Percentiles rank a stretch among this genome's conserved stretches.
Evolutionary conservation across 2,113 vertebrate genomes (phyloP).

Genomic region (Antechinus flavipes): DNA sequence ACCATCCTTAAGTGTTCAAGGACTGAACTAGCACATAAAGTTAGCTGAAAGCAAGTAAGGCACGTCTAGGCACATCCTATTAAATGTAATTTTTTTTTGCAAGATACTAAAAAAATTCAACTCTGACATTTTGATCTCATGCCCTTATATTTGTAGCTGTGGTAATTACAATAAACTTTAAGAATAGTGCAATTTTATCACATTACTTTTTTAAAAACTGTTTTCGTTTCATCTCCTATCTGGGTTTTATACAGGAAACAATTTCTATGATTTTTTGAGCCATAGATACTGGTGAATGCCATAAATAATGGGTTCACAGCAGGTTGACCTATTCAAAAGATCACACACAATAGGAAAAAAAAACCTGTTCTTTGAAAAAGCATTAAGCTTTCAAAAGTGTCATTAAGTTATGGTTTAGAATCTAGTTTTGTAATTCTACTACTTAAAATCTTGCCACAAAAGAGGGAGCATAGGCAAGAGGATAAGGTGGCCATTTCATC

Average conservation of each 20-base stretch:
- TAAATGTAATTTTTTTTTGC: background rate
- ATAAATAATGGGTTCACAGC: slow-evolving; percentile 69
- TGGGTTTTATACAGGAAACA: slow-evolving; percentile 58
- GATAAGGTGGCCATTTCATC: background rate
- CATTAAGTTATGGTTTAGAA: background rate
- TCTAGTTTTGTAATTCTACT: background rate
- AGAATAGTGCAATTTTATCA: slow-evolving; percentile 64
- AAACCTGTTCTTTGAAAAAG: background rate
- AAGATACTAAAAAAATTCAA: background rate
- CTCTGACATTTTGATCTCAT: background rate
- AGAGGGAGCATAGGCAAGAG: background rate
- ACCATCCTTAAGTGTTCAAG: background rate
- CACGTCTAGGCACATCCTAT: background rate
- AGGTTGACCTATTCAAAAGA: slow-evolving; percentile 1
- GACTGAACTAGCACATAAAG: background rate
- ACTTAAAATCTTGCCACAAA: background rate
- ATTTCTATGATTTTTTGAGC: slow-evolving; percentile 59
- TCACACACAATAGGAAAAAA: background rate
- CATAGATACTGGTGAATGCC: slow-evolving; percentile 62
- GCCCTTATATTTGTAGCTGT: background rate
- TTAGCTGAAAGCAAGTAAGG: background rate
- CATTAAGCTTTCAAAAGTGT: slow-evolving; percentile 24
- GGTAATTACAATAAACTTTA: slow-evolving; percentile 26
- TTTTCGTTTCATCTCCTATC: slow-evolving; percentile 67
- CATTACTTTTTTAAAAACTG: slow-evolving; percentile 40